Percentiles rank a stretch among this genome's conserved stretches.
Evolutionary conservation across 2,113 vertebrate species (phyloP).

Genomic region (Lontra canadensis): DNA sequence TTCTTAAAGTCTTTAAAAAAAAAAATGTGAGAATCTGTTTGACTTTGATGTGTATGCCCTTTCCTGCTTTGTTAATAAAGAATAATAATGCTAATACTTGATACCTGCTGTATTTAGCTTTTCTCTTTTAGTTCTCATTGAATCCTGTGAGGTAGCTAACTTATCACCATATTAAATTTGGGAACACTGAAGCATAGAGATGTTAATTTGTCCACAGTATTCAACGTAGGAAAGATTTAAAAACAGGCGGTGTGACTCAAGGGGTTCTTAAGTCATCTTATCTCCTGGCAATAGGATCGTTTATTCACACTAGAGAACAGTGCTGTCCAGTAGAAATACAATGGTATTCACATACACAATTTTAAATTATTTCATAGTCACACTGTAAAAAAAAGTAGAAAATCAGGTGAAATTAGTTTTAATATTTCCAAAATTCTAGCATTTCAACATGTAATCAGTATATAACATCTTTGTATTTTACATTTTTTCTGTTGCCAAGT

Average conservation of each 20-base stretch:
- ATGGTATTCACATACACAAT: background rate
- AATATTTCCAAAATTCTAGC: background rate
- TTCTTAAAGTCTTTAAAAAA: background rate
- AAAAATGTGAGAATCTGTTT: background rate
- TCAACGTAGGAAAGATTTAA: slow-evolving; percentile 14
- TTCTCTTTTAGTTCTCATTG: background rate
- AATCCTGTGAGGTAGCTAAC: background rate
- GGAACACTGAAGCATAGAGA: background rate
- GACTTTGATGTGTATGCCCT: background rate
- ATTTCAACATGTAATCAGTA: background rate
- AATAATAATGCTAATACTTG: background rate
- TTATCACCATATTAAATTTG: background rate
- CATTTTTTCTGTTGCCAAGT: background rate
- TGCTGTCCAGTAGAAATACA: background rate
- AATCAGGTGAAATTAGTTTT: background rate
- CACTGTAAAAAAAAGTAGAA: background rate
- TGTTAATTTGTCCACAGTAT: background rate
- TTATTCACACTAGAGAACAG: background rate
- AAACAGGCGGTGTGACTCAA: background rate
- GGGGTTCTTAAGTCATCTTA: background rate
- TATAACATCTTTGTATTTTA: background rate
- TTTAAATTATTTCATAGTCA: background rate
- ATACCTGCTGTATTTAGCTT: background rate
- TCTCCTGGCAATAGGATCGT: background rate
- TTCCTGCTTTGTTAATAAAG: background rate